These are phyloP conservation scores for Ceratosolen fusciceps DNA, from an alignment of 1,140 invertebrate genomes.

Conservation along the genomic window DNA sequence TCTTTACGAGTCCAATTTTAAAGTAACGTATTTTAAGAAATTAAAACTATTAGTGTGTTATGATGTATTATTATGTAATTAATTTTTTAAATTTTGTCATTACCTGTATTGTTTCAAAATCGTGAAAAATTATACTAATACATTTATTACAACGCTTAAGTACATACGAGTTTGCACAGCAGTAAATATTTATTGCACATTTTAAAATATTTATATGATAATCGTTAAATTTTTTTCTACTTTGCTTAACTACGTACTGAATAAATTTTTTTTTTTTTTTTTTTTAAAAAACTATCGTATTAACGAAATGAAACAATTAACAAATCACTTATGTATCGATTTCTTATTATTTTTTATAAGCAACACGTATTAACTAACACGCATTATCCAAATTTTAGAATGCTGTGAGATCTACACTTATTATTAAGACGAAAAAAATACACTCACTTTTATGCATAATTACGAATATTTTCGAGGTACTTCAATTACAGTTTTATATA, in stretches of 20 bases:
- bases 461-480: conserved; percentile 28
- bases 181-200: conserved; percentile 7
- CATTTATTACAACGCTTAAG: not conserved
- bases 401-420: conserved; percentile 27
- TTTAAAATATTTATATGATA: not conserved
- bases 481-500: conserved; percentile 28
- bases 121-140: not conserved
- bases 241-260: too few species aligned
- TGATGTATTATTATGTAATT: too few species aligned
- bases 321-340: not conserved
- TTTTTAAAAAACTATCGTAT: not conserved
- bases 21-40: too few species aligned
- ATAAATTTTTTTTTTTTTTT: not conserved
- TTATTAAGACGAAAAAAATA: conserved; percentile 38
- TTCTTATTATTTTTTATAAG: not conserved
- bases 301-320: not conserved
- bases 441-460: conserved; percentile 44
- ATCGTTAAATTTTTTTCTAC: not conserved
- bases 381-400: conserved; percentile 33
- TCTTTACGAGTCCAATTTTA: too few species aligned
- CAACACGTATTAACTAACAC: conserved; percentile 30
- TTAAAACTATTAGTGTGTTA: not conserved
- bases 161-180: conserved; percentile 10
- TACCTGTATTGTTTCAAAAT: not conserved
- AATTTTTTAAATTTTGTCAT: not conserved